These are phyloP conservation scores for Endomychus coccineus DNA, from an alignment of 2,888 invertebrate species.

Conservation along the genomic window DNA sequence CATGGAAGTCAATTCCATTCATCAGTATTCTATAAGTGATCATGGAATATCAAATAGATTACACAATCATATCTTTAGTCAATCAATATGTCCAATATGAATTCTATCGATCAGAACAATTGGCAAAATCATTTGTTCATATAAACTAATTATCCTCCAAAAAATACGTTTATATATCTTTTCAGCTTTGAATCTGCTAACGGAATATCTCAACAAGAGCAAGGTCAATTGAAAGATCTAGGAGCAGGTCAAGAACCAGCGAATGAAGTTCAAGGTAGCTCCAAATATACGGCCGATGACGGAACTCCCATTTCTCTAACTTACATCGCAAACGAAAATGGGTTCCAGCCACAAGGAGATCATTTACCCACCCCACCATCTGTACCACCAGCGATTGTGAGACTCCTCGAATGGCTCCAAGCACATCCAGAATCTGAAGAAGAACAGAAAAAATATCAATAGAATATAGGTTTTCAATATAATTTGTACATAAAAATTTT, in stretches of 20 bases:
- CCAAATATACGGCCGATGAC: slow-evolving; percentile 60
- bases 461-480: too few relatives aligned
- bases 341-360: slow-evolving; percentile 62
- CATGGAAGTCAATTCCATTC: too few relatives aligned
- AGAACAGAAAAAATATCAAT: slow-evolving; percentile 24
- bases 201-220: slow-evolving; percentile 64
- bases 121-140: too few relatives aligned
- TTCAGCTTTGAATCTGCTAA: slow-evolving; percentile 62
- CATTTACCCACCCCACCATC: slow-evolving; percentile 75
- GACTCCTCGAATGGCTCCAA: slow-evolving; percentile 56
- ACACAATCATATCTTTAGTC: too few relatives aligned
- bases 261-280: slow-evolving; percentile 54
- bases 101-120: too few relatives aligned
- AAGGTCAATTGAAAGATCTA: slow-evolving; percentile 40
- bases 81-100: too few relatives aligned
- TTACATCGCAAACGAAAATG: slow-evolving; percentile 62
- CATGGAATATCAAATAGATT: too few relatives aligned
- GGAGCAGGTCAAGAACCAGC: slow-evolving; percentile 36
- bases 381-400: slow-evolving; percentile 65
- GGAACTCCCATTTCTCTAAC: slow-evolving; percentile 55
- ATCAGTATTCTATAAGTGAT: too few relatives aligned
- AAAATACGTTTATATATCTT: too few relatives aligned
- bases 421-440: slow-evolving; percentile 41
- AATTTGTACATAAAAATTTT: too few relatives aligned
- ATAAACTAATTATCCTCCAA: too few relatives aligned